phyloP scores from a whole-genome alignment of 2,888 invertebrate species.

The Sialis lutaria region DNA sequence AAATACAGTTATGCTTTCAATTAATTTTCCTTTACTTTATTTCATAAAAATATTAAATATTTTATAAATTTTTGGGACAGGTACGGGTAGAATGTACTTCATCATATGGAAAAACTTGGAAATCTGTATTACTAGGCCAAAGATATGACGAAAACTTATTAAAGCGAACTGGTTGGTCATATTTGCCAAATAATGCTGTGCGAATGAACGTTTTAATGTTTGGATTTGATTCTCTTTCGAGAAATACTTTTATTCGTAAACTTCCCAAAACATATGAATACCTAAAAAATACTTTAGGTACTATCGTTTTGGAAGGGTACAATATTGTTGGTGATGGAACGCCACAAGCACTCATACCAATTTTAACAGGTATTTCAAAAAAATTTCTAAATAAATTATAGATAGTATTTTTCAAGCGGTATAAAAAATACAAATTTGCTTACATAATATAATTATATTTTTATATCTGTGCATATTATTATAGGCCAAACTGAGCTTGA shows the following conservation, averaged over 20 bases:
- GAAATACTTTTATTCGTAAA: constrained; percentile 62
- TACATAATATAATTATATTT: no score
- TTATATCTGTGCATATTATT: no score
- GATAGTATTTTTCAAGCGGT: no score
- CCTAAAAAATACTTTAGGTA: constrained; percentile 39
- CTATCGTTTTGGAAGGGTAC: constrained; percentile 50
- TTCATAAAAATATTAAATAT: constrained; percentile 1
- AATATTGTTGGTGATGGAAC: constrained; percentile 81
- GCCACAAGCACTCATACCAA: constrained; percentile 72
- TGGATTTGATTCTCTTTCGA: constrained; percentile 77
- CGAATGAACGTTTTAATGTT: constrained; percentile 63
- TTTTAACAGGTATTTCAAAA: constrained; percentile 47
- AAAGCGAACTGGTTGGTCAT: constrained; percentile 28
- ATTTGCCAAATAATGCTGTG: constrained; percentile 27
- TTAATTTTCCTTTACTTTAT: constrained; percentile 9
- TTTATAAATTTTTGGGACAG: constrained; percentile 12
- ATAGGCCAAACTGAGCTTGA: constrained; percentile 54
- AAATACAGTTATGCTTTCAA: not conserved
- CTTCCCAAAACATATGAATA: constrained; percentile 58
- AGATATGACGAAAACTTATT: constrained; percentile 27
- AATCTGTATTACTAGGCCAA: constrained; percentile 46
- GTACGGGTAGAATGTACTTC: constrained; percentile 47
- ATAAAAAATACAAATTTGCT: no score
- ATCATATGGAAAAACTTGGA: constrained; percentile 37
- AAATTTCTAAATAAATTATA: no score